Base-by-base conservation (phyloP, 2,888 invertebrate genomes). In the Flexamia atlantica region DNA sequence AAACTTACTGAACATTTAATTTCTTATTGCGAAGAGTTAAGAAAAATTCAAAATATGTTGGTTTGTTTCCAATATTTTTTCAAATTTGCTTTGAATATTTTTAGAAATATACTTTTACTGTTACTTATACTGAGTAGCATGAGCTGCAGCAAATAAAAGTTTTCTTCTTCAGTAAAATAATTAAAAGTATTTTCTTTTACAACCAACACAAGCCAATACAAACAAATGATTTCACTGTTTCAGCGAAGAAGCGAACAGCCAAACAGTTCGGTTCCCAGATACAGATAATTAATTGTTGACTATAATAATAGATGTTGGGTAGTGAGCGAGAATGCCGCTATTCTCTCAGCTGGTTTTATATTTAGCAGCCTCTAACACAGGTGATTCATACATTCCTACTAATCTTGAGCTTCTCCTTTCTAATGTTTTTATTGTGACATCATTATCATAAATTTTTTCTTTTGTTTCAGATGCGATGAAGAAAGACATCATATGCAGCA, bases 291-390 rank as follows among this genome's bases (percentile, higher is more conserved):
- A 76, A 76, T 76, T 76, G 76, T 76, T 46, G 76, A 72, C 76
- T 76, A 76, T 76, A 76, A 76, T 76, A 76, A 76, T 76, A 76
- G 76, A 76, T 46, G 76, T 76, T 14, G 76, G 76, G 20, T 9
- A 50, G 76, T 50, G 76, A 42, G 72, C 25, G 76, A 42, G 36
- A 76, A 70, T 28, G 46, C 50, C 17, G 76, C 76, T 76, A 50
- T 76, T 76, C 76, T 76, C 76, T 46, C 76, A 40, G 76, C 76
- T 76, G 3, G 76, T 76, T 76, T 76, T 76, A 76, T 76, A 76
- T 76, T 76, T 76, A 76, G 76, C 40, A 12, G 72, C 7, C 40
- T 25, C 46, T 28, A 28, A n/a, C 17, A 42, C 76, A 46, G 42
- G 76, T 76, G 76, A 76, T 46, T 76, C 76, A 76, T 76, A 17